A percentile compares a stretch with the other conserved stretches of the same genome.
Evolutionary conservation across 2,113 vertebrate genomes (phyloP).

Genomic region (Grammomys dolichurus): DNA sequence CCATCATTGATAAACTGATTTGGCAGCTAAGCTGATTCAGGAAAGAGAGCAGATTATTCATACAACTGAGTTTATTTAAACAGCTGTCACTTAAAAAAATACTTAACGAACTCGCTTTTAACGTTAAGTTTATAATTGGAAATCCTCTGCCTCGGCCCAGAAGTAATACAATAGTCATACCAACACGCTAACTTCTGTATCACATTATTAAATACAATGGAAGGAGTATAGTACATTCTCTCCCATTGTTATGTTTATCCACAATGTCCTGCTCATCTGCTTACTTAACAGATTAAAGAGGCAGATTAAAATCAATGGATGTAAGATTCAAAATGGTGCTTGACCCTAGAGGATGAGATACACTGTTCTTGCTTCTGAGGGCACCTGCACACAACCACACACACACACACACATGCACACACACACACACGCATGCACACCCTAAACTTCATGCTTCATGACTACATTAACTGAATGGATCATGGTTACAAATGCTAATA

Average conservation of each 20-base stretch:
- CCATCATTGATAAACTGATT: background rate
- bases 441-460: background rate
- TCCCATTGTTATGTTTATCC: background rate
- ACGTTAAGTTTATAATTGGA: background rate
- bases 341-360: background rate
- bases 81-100: background rate
- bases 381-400: too few relatives aligned
- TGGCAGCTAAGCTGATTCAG: background rate
- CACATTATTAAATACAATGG: background rate
- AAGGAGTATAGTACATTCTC: background rate
- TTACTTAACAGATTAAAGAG: background rate
- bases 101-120: background rate
- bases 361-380: background rate
- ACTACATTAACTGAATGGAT: background rate
- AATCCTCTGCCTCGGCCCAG: background rate
- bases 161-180: background rate
- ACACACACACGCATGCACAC: background rate
- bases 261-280: background rate
- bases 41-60: background rate
- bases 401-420: too few relatives aligned
- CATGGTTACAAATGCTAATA: background rate
- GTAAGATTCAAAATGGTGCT: background rate
- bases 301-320: background rate
- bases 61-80: constrained; percentile 22
- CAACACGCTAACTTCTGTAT: background rate